A percentile compares a stretch with the other conserved stretches of the same genome.
Evolutionary conservation across 2,797 vertebrate genomes (phyloP).

Genomic region (Prunella strophiata): DNA sequence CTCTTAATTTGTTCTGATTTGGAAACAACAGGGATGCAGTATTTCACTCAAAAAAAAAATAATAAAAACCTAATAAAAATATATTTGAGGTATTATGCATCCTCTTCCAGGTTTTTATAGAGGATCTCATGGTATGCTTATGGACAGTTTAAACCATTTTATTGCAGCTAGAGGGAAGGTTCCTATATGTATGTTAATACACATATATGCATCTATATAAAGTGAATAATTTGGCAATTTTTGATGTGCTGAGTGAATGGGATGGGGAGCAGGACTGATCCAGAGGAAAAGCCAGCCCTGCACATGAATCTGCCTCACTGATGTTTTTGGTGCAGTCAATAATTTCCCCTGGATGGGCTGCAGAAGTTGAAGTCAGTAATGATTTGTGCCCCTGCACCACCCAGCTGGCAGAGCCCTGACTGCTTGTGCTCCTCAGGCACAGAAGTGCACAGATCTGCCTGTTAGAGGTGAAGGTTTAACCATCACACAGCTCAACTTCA

Average conservation of each 20-base stretch:
- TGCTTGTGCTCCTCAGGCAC: neutral
- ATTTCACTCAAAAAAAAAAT: slow-evolving; percentile 4
- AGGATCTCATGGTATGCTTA: neutral
- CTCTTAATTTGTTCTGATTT: neutral
- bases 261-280: neutral
- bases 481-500: neutral
- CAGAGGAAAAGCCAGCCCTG: neutral
- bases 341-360: neutral
- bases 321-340: neutral
- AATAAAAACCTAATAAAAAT: neutral
- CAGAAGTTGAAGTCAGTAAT: neutral
- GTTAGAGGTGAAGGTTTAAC: neutral
- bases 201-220: neutral
- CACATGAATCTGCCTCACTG: neutral
- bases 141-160: neutral
- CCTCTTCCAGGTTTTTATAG: neutral
- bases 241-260: neutral
- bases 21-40: neutral
- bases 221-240: neutral
- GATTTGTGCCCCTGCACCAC: neutral
- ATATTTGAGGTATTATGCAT: neutral
- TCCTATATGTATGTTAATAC: neutral
- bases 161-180: neutral
- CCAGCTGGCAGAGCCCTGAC: neutral
- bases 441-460: neutral